A percentile compares a stretch with the other conserved stretches of the same genome.
Conservation (phyloP, 2,113 vertebrate species). For the Rhombomys opimus region DNA sequence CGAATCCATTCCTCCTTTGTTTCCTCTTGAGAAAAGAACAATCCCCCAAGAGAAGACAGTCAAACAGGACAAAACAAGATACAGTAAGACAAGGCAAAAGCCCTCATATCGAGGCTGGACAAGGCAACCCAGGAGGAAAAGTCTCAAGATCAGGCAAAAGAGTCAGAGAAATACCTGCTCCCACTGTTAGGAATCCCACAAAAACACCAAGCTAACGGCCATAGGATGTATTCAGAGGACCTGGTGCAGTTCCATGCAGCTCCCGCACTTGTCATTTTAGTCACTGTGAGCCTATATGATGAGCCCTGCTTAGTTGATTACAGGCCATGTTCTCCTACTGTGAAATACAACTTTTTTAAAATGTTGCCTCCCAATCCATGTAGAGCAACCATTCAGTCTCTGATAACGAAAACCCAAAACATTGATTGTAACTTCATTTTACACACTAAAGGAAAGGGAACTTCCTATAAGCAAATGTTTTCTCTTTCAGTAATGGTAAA, state of each 20-base stretch:
- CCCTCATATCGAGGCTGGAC: background rate
- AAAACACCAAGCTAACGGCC: background rate
- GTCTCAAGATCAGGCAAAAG: background rate
- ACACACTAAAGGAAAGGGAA: background rate
- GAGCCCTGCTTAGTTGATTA: background rate
- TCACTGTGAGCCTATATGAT: background rate
- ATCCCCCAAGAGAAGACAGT: background rate
- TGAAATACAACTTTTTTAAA: background rate
- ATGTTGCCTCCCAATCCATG: background rate
- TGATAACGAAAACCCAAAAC: background rate
- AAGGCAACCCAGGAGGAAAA: background rate
- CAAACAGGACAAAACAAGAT: background rate
- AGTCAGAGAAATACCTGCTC: background rate
- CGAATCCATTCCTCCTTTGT: background rate
- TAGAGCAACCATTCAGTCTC: background rate
- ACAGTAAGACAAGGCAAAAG: background rate
- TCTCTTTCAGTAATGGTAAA: background rate
- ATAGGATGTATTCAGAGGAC: background rate
- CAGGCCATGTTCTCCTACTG: background rate
- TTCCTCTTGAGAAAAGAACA: background rate
- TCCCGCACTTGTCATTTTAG: background rate
- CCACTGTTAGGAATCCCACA: background rate
- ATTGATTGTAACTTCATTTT: constrained; percentile 4
- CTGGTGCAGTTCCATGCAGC: background rate
- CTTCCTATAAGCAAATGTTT: background rate